Base-by-base conservation (phyloP, 2,113 vertebrate species). In the Onychorhynchus coronatus region DNA sequence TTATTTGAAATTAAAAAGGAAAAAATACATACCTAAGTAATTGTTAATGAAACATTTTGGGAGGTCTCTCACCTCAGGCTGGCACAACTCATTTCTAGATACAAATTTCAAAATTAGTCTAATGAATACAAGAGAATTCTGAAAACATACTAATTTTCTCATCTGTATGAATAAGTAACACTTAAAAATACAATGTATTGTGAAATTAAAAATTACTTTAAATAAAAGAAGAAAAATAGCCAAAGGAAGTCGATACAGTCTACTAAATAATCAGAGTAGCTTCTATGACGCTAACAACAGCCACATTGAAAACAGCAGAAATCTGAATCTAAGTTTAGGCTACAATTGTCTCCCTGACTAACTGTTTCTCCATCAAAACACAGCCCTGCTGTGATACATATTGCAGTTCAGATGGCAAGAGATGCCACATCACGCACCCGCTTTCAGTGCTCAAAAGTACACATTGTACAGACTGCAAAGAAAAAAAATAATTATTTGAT, bases 391-490 rank as follows among this genome's bases (percentile, higher is more conserved):
- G 78, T 20, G 79, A 83, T 59, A 94, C 83, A 71, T 76, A 90
- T 3, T 91, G 88, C 80, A 87, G 49, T 27, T 97, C 96, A 91
- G 91, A 95, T 66, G 89, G 73, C 91, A 70, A 66, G 76, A 63
- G 67, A 93, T 47, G 73, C 61, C 80, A 73, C 44, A 95, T 53
- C 76, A 95, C 2, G 7, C 65, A 88, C 63, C 33, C 59, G 41
- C 61, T 82, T 93, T 72, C 75, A 79, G 15, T 6, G 2, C 52
- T 85, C 11, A 7, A 66, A 88, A 83, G 47, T 33, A 85, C 31
- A 39, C 47, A 35, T 2, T 74, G 90, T 33, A 63, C 39, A 46
- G 77, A 58, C 33, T 73, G 41, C 33, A 70, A 82, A 91, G 55
- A 50, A 66, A 63, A 35, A 71, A 20, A 3, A 17, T 6, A 58